Evolutionary conservation across 2,113 vertebrate genomes (phyloP).

Genomic region (Garra rufa): DNA sequence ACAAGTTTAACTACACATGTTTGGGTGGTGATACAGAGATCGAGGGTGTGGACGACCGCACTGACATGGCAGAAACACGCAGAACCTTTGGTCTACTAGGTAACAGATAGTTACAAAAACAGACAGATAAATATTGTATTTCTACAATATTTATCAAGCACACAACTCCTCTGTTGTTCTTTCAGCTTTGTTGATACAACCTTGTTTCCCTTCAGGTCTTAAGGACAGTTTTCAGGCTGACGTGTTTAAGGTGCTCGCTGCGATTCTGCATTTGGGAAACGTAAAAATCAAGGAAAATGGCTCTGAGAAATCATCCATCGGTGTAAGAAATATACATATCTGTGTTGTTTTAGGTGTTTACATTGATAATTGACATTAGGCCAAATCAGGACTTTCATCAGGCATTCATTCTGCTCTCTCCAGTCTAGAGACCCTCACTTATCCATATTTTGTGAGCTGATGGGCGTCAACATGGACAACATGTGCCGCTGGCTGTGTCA

Average conservation of each 20-base stretch:
- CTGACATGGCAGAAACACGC: slow-evolving; percentile 87
- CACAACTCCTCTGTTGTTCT: background rate
- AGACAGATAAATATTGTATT: no score
- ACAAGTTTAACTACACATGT: slow-evolving; percentile 88
- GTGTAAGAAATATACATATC: slow-evolving; percentile 74
- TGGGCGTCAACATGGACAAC: slow-evolving; percentile 72
- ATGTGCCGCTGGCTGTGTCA: slow-evolving; percentile 88
- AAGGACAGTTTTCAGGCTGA: slow-evolving; percentile 87
- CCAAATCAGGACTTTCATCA: background rate
- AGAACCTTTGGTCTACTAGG: slow-evolving; percentile 89
- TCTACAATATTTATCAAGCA: background rate
- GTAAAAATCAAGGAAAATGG: slow-evolving; percentile 79
- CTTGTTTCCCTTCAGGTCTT: slow-evolving; percentile 76
- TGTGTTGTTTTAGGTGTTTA: background rate
- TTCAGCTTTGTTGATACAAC: background rate
- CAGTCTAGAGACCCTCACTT: slow-evolving; percentile 85
- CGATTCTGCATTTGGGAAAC: slow-evolving; percentile 93
- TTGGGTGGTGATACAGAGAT: slow-evolving; percentile 85
- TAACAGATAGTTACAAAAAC: slow-evolving; percentile 62
- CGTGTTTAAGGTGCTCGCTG: slow-evolving; percentile 88
- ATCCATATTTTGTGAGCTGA: slow-evolving; percentile 84
- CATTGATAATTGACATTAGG: background rate
- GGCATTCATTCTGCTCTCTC: background rate
- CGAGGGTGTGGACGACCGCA: slow-evolving; percentile 86
- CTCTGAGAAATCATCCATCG: slow-evolving; percentile 84